phyloP scores from a whole-genome alignment of 2,113 vertebrate species.

The Tenrec ecaudatus region DNA sequence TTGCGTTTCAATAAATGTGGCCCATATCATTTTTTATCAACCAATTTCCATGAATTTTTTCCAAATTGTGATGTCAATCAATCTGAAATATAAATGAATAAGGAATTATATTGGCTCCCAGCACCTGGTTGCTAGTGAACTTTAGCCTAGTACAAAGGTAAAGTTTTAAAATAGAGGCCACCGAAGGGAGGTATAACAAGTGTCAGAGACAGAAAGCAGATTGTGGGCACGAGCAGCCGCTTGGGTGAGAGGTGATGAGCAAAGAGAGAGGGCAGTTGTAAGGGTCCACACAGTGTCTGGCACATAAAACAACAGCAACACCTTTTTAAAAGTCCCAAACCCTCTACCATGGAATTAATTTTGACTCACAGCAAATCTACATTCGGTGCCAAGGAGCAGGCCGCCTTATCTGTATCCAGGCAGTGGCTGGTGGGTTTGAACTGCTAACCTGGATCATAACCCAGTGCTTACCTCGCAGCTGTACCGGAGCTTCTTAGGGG shows the following conservation, averaged over 20 bases:
- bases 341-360: no score
- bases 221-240: accelerated
- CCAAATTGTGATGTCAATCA: slow-evolving; percentile 35
- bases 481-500: no score
- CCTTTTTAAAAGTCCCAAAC: no score
- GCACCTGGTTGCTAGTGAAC: not conserved
- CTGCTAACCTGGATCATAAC: no score
- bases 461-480: no score
- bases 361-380: no score
- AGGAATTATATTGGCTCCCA: not conserved
- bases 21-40: slow-evolving; percentile 34
- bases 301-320: not conserved
- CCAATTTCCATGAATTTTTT: not conserved
- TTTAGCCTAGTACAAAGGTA: not conserved
- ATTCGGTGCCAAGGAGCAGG: no score
- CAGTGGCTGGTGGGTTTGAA: no score
- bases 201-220: not conserved
- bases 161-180: not conserved
- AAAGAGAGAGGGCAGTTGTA: not conserved
- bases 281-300: not conserved
- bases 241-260: not conserved
- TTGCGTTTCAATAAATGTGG: not conserved
- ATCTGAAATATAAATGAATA: slow-evolving; percentile 34
- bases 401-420: no score
- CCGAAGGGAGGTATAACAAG: not conserved